Conservation (phyloP, 2,797 vertebrate species). For the Numenius phaeopus region DNA sequence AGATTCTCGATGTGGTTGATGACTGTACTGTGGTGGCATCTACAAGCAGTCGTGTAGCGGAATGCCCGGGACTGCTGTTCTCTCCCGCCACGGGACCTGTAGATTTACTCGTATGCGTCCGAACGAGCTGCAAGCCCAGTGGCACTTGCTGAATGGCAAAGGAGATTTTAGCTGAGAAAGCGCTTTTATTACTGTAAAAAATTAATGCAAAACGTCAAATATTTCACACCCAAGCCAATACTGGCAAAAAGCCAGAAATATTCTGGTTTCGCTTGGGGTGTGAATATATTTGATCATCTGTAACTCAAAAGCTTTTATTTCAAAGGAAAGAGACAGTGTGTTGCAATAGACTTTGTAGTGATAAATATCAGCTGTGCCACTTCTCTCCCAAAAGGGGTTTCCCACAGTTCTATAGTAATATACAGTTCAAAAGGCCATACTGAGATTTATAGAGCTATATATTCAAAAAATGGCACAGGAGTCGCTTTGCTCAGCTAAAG, state of each 20-base stretch:
- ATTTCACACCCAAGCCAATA: constrained; percentile 60
- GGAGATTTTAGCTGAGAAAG: constrained; percentile 48
- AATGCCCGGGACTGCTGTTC: not conserved
- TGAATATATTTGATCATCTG: constrained; percentile 68
- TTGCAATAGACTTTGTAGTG: constrained; percentile 66
- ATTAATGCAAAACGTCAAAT: constrained; percentile 63
- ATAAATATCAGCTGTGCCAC: constrained; percentile 67
- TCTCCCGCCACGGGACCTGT: not conserved
- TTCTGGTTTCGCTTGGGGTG: constrained; percentile 65
- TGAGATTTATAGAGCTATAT: constrained; percentile 54
- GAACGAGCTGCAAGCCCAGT: not conserved
- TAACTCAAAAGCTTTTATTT: constrained; percentile 68
- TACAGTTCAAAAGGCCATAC: constrained; percentile 64
- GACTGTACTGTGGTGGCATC: not conserved
- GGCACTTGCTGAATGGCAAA: constrained; percentile 18
- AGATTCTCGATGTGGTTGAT: not conserved
- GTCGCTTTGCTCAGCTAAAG: not conserved
- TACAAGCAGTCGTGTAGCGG: not conserved
- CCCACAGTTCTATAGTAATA: constrained; percentile 61
- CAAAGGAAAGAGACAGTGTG: constrained; percentile 57
- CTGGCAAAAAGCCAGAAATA: constrained; percentile 62
- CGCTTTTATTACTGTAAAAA: constrained; percentile 50
- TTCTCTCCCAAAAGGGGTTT: constrained; percentile 73
- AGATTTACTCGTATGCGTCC: not conserved
- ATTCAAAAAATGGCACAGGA: not conserved